Conservation (phyloP, 2,797 vertebrate genomes). For the Leptatherina wallacei region DNA sequence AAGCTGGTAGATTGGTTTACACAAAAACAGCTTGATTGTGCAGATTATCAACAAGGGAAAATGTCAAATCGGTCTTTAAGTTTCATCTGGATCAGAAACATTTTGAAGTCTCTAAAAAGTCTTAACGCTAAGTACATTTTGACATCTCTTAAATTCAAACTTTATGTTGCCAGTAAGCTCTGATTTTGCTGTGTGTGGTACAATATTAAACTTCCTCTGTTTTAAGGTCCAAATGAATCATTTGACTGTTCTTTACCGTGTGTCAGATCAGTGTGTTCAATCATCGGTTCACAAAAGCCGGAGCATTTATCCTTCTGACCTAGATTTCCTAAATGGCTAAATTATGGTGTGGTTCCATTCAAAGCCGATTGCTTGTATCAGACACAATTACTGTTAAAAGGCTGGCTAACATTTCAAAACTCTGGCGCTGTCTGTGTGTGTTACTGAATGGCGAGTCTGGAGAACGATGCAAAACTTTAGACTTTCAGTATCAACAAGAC, state of each 20-base stretch:
- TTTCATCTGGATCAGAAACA: neutral
- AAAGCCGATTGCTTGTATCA: constrained; percentile 45
- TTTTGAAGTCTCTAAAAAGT: neutral
- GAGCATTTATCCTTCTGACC: constrained; percentile 27
- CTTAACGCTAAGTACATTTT: neutral
- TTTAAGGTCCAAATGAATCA: constrained; percentile 5
- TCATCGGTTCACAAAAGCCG: constrained; percentile 21
- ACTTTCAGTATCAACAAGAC: constrained; percentile 31
- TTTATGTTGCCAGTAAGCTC: neutral
- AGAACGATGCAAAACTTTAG: constrained; percentile 25
- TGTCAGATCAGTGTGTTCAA: constrained; percentile 24
- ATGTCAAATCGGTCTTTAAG: neutral
- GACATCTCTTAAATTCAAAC: neutral
- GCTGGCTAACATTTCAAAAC: constrained; percentile 47
- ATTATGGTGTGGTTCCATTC: constrained; percentile 38
- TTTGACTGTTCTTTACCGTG: constrained; percentile 8
- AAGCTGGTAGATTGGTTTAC: neutral
- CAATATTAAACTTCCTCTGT: constrained; percentile 4
- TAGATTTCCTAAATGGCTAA: constrained; percentile 55
- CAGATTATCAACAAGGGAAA: constrained; percentile 22
- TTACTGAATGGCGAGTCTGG: constrained; percentile 17
- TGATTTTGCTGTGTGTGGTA: neutral
- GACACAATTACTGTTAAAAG: constrained; percentile 46
- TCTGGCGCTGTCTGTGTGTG: constrained; percentile 11
- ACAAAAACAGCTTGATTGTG: neutral